These are phyloP conservation scores for Zosterops japonicus DNA, from an alignment of 2,113 vertebrate species.

Conservation along the genomic window DNA sequence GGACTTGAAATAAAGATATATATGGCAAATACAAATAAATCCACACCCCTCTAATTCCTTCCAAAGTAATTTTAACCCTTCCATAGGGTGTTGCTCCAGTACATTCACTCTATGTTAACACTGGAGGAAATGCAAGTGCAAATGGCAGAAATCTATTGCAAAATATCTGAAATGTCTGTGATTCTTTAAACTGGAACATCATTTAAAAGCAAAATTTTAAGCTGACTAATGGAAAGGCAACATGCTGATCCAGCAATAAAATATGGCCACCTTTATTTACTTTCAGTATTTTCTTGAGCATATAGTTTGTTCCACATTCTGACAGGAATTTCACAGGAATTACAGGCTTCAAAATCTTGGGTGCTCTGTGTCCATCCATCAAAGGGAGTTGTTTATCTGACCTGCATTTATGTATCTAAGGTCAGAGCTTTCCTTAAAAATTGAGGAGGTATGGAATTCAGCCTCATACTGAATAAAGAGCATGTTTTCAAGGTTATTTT, in stretches of 20 bases:
- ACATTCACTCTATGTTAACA: neutral
- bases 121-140: neutral
- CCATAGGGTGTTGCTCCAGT: neutral
- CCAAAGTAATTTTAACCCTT: neutral
- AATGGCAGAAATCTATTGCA: neutral
- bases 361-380: neutral
- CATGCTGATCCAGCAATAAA: neutral
- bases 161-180: neutral
- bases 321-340: neutral
- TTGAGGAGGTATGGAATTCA: neutral
- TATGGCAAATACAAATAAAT: neutral
- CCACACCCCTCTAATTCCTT: neutral
- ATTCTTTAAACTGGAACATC: neutral
- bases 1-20: neutral
- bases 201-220: neutral
- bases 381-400: neutral
- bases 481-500: neutral
- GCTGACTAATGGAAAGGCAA: neutral
- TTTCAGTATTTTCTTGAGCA: neutral
- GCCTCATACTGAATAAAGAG: neutral
- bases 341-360: neutral
- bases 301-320: neutral
- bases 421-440: neutral
- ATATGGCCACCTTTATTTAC: neutral
- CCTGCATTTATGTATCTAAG: neutral